Base-by-base conservation (phyloP, 2,888 invertebrate species). In the Helobdella robusta region DNA sequence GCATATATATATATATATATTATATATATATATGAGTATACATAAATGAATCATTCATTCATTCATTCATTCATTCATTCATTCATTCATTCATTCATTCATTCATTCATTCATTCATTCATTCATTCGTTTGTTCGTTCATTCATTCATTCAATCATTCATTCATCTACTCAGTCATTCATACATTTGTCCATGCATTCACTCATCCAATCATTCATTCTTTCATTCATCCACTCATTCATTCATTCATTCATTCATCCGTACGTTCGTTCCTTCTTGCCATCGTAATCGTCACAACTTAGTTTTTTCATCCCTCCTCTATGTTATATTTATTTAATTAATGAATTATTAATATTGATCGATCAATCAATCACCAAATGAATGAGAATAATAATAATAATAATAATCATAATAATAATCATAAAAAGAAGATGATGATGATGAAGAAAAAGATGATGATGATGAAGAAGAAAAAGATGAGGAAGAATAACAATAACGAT, bases 61-160 rank as follows among this genome's bases (percentile, higher is more conserved):
- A 15, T 25, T 25, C n/a, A n/a, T 5, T 52, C 4, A 25, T 52
- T 23, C 25, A 52, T 52, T 2, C 20, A 52, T 52, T 5, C 46
- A 46, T 46, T 20, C 2, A 46, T 46, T 20, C 18, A 46, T 46
- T 20, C 46, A 46, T 46, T 20, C 4, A 20, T 1, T 4, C 46
- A 46, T 46, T 40, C 4, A 46, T 46, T 46, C 46, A 46, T 46
- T 20, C 46, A 46, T 46, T 20, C 46, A 46, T 46, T 20, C 46
- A 46, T 46, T 20, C 4, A 4, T 2, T 4, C 46, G 46, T n/a
- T 46, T 46, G 18, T 18, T 46, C 20, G 46, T 40, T 40, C 56
- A 56, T 32, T 18, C 32, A 30, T 30, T 28, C 4, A 1, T 18
- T 32, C 32, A 3, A 8, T 30, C 56, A 15, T 25, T 20, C 52